A percentile compares a stretch with the other conserved stretches of the same genome.
These are phyloP conservation scores for Therioaphis trifolii DNA, from an alignment of 2,888 invertebrate genomes.

Conservation along the genomic window DNA sequence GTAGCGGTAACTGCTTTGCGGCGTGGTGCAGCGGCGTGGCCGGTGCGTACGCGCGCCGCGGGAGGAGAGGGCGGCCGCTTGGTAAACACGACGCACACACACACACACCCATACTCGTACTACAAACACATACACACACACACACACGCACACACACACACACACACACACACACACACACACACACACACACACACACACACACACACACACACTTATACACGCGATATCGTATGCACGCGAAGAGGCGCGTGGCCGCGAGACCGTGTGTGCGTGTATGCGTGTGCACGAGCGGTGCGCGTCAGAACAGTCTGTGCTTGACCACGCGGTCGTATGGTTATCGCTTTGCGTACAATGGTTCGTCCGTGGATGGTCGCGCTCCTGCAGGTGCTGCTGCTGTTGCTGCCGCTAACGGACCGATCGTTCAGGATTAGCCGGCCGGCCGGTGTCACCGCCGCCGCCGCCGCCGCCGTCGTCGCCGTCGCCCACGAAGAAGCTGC, in stretches of 20 bases:
- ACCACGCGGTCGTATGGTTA: constrained; percentile 61
- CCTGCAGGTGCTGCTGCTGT: too few relatives aligned
- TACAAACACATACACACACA: background rate
- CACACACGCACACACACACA: background rate
- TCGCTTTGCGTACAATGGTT: constrained; percentile 52
- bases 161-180: background rate
- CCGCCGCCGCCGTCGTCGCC: too few relatives aligned
- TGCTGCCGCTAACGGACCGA: constrained; percentile 33
- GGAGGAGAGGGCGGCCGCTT: background rate
- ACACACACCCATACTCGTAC: too few relatives aligned
- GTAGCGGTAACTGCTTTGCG: too few relatives aligned
- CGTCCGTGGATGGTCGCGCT: constrained; percentile 55
- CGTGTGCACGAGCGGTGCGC: too few relatives aligned
- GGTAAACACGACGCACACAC: background rate
- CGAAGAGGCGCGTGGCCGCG: constrained; percentile 38
- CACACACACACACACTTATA: background rate
- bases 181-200: background rate
- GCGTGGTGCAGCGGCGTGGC: too few relatives aligned
- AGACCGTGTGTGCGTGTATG: constrained; percentile 8
- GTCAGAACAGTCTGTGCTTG: constrained; percentile 57
- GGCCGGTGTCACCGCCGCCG: background rate
- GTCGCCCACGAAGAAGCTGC: too few relatives aligned
- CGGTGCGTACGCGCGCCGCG: too few relatives aligned
- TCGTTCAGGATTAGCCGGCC: constrained; percentile 19
- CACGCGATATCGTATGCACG: background rate